Conservation (phyloP, 1,140 invertebrate genomes). For the Bombus waltoni region DNA sequence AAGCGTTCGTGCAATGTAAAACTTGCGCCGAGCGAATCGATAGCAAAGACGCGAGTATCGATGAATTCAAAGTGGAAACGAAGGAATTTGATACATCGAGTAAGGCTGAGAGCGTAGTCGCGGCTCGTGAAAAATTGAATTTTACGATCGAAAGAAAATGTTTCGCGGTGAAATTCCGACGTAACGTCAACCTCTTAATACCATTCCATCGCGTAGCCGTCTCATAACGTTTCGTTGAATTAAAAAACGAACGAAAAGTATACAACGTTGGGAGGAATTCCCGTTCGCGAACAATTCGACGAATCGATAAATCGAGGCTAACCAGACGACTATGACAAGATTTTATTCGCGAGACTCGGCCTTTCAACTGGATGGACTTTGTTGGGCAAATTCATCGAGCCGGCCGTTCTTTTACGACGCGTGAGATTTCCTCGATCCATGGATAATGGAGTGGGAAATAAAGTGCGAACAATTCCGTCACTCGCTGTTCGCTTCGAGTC, state of each 20-base stretch:
- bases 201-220: too few relatives aligned
- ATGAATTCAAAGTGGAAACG: too few relatives aligned
- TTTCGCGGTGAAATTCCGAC: not conserved
- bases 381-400: constrained; percentile 50
- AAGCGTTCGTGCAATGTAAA: too few relatives aligned
- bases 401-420: constrained; percentile 64
- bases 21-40: too few relatives aligned
- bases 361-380: constrained; percentile 28
- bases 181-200: not conserved
- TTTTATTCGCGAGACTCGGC: constrained; percentile 3
- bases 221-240: too few relatives aligned
- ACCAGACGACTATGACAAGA: not conserved
- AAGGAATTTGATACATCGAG: too few relatives aligned
- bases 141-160: too few relatives aligned
- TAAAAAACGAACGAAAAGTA: too few relatives aligned
- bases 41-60: too few relatives aligned
- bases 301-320: constrained; percentile 16
- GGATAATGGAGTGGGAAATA: constrained; percentile 64
- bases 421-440: constrained; percentile 60
- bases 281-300: not conserved
- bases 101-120: too few relatives aligned
- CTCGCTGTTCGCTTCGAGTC: constrained; percentile 29
- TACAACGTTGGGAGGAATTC: too few relatives aligned
- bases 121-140: too few relatives aligned
- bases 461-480: constrained; percentile 67